Evolutionary conservation across 1,140 invertebrate species (phyloP), one percentile per base, ranked within the genome.

Genomic region (Conopomorpha cramerella): DNA sequence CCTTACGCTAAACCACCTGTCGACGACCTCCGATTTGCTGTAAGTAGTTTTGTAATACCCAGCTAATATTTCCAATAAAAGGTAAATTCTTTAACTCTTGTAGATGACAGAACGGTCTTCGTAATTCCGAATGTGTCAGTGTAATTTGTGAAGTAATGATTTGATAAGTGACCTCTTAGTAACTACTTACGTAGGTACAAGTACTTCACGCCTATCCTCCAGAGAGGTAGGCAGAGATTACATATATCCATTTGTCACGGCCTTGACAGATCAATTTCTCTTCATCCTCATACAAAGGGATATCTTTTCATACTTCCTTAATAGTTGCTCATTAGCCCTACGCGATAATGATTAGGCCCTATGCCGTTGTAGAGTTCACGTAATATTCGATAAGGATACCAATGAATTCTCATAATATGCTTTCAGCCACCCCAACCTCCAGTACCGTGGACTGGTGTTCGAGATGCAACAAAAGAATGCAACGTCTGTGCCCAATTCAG

Each of bases 1-100:
- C 80, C 80, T 2, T 82, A 74, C 39, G 80, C 79, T 8, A 50
- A 60, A 42, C 66, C 80, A 34, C 80, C 80, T 3, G 37, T 80
- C 13, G 74, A 65, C 17, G 42, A 70, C 10, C 45, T 77, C 23
- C 43, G 81, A 33, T 82, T 82, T 44, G 51, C 58, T 19, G 34
- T 35, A 27, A 35, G 34, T 27, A 8, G 38, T 23, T 23, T 23
- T 6, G 10, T 23, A 23, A n/a, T n/a, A n/a, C n/a, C n/a, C n/a
- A n/a, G n/a, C n/a, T n/a, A n/a, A n/a, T n/a, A n/a, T n/a, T n/a
- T n/a, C n/a, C n/a, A n/a, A n/a, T n/a, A n/a, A n/a, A n/a, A n/a
- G n/a, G n/a, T n/a, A n/a, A n/a, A 23, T 4, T 23, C 10, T 23
- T 23, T 23, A 23, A 23, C 19, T 23, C 19, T 23, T 23, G 4